Conservation (phyloP, 2,888 invertebrate genomes). For the Synanthedon andrenaeformis region DNA sequence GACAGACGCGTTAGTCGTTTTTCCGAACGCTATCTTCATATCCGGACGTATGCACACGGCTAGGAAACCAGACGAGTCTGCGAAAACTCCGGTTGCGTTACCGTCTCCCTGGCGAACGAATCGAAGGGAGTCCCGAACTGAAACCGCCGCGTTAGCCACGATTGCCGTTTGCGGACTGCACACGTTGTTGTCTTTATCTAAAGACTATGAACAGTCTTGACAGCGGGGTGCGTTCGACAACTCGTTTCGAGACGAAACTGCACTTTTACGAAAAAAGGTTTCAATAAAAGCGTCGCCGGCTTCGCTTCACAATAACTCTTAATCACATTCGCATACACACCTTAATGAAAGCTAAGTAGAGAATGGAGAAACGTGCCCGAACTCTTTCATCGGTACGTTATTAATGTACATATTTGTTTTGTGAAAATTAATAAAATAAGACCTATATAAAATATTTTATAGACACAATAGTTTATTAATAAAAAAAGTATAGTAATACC, state of each 20-base stretch:
- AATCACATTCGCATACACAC: no score
- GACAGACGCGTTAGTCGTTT: slow-evolving; percentile 40
- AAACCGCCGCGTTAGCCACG: background rate
- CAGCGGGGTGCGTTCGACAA: slow-evolving; percentile 14
- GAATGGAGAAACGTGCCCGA: no score
- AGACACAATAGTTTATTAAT: no score
- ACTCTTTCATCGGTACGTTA: no score
- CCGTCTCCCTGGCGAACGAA: background rate
- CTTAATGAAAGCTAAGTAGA: no score
- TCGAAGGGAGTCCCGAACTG: background rate
- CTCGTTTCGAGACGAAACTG: slow-evolving; percentile 10
- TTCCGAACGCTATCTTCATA: slow-evolving; percentile 63
- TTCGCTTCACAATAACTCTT: background rate
- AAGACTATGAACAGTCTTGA: slow-evolving; percentile 18
- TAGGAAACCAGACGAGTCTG: background rate
- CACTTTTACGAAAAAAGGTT: slow-evolving; percentile 10
- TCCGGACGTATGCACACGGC: slow-evolving; percentile 31
- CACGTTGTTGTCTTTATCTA: slow-evolving; percentile 7
- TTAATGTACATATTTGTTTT: no score
- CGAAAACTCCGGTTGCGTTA: background rate
- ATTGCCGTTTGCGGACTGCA: slow-evolving; percentile 1
- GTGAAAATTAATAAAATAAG: no score
- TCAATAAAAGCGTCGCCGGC: background rate
- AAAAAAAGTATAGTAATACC: no score
- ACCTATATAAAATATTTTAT: no score